Conservation (phyloP, 2,797 vertebrate genomes). For the Microchirus variegatus region DNA sequence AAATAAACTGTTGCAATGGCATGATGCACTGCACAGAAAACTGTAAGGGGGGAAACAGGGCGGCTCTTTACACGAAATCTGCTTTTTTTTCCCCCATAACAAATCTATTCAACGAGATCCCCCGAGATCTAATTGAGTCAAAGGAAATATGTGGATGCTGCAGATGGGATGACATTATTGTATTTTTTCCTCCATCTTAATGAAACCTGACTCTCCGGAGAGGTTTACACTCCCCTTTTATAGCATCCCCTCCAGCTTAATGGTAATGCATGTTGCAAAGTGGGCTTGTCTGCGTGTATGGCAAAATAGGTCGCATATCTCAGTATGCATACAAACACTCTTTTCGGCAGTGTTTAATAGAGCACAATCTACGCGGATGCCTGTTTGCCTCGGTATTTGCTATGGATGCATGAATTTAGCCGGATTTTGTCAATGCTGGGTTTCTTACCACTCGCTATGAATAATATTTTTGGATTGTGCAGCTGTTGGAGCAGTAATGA, state of each 20-base stretch:
- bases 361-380: conserved; percentile 34
- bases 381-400: conserved; percentile 68
- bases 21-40: conserved; percentile 12
- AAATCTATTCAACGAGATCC: conserved; percentile 54
- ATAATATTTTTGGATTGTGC: conserved; percentile 72
- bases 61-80: conserved; percentile 29
- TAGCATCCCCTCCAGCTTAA: conserved; percentile 60
- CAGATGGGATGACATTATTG: conserved; percentile 57
- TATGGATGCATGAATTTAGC: conserved; percentile 74
- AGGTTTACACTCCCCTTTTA: conserved; percentile 65
- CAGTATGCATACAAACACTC: conserved; percentile 63
- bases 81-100: conserved; percentile 32
- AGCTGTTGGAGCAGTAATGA: conserved; percentile 66
- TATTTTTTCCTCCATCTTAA: conserved; percentile 62
- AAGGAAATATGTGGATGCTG: conserved; percentile 55
- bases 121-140: conserved; percentile 55
- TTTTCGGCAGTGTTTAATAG: conserved; percentile 61
- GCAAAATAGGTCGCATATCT: conserved; percentile 71
- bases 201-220: conserved; percentile 67
- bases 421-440: conserved; percentile 62
- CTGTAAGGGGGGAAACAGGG: conserved; percentile 14
- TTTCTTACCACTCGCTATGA: conserved; percentile 63
- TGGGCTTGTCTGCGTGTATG: conserved; percentile 52
- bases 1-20: conserved; percentile 16
- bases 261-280: conserved; percentile 56